Evolutionary conservation across 2,888 invertebrate species (phyloP).

Genomic region (Drosophila pseudotakahashii): DNA sequence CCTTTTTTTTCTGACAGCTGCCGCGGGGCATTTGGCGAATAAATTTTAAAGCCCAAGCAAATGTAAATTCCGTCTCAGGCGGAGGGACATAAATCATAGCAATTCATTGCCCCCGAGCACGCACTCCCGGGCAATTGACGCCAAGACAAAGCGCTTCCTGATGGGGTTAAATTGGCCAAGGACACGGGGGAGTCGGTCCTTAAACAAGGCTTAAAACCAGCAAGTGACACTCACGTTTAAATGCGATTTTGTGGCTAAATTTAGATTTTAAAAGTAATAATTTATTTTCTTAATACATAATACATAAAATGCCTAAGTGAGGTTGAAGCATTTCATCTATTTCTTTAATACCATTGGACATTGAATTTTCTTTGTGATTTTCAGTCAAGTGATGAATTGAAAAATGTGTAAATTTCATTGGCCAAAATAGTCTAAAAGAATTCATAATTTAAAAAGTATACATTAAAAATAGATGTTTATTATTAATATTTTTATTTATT

Average conservation of each 20-base stretch:
- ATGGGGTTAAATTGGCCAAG: conserved; percentile 35
- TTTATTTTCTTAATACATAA: background rate
- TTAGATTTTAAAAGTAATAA: background rate
- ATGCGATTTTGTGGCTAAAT: background rate
- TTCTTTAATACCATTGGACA: too few species aligned
- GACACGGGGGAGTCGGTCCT: conserved; percentile 16
- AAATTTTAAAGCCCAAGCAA: conserved; percentile 31
- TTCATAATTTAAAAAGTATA: too few species aligned
- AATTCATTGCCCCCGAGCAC: conserved; percentile 30
- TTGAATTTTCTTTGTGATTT: too few species aligned
- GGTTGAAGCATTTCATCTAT: background rate
- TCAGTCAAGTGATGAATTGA: too few species aligned
- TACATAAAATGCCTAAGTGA: background rate
- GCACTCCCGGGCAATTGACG: conserved; percentile 27
- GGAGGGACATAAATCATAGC: conserved; percentile 37
- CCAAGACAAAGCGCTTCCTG: conserved; percentile 43
- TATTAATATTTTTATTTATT: too few species aligned
- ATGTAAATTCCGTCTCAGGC: conserved; percentile 25
- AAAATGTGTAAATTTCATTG: too few species aligned
- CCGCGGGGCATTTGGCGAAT: conserved; percentile 22
- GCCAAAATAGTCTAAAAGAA: too few species aligned
- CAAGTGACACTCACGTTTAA: conserved; percentile 9
- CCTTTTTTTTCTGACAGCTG: conserved; percentile 14
- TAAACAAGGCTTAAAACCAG: conserved; percentile 14
- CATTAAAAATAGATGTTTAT: too few species aligned